Conservation (phyloP, 2,797 vertebrate genomes). For the Falco peregrinus region DNA sequence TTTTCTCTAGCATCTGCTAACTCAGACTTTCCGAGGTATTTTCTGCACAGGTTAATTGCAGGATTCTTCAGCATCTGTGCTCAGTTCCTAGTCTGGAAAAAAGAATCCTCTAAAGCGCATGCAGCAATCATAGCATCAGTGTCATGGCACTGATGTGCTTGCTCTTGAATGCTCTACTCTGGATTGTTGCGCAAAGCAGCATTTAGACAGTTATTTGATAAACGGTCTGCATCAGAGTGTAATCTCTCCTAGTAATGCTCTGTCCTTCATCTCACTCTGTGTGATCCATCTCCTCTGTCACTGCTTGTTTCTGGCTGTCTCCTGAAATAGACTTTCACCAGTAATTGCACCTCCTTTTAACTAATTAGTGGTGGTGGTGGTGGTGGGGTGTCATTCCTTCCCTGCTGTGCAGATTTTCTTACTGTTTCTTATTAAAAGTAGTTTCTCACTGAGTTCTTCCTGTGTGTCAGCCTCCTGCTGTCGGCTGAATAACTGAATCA, state of each 20-base stretch:
- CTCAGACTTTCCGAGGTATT: background rate
- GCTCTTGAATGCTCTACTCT: background rate
- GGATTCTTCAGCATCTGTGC: background rate
- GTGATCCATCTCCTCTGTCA: background rate
- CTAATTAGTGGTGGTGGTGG: background rate
- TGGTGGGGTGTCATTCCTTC: background rate
- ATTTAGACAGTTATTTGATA: background rate
- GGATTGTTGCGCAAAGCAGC: background rate
- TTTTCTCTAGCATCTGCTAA: background rate
- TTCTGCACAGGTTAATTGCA: background rate
- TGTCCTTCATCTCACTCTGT: background rate
- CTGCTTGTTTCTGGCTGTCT: background rate
- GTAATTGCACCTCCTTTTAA: background rate
- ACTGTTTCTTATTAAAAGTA: background rate
- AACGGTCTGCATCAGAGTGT: conserved; percentile 5
- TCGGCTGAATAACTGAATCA: background rate
- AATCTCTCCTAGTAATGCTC: background rate
- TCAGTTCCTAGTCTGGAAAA: background rate
- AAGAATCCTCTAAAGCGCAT: background rate
- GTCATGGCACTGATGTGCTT: background rate
- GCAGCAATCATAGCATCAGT: background rate
- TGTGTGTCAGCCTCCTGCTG: background rate
- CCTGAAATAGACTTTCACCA: background rate
- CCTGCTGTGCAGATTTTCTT: background rate
- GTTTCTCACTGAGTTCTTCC: background rate